A percentile compares a stretch with the other conserved stretches of the same genome.
Conservation (phyloP, 2,113 vertebrate species). For the Amia ocellicauda region DNA sequence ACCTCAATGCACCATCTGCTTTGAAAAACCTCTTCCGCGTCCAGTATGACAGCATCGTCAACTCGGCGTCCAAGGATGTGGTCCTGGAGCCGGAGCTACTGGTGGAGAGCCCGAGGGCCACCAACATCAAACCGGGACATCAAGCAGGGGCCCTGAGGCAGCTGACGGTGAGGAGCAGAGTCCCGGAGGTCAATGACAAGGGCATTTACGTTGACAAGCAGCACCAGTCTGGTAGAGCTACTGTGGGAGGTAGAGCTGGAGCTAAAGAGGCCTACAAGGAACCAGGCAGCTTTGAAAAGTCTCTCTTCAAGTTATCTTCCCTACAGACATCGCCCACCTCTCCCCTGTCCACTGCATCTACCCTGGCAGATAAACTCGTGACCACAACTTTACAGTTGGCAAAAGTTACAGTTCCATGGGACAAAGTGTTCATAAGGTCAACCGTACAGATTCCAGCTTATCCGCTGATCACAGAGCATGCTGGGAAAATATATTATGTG, state of each 20-base stretch:
- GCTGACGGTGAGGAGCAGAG: background rate
- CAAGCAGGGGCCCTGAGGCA: background rate
- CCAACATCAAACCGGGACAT: constrained; percentile 13
- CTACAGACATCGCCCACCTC: background rate
- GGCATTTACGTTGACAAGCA: background rate
- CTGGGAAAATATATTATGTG: too few species aligned
- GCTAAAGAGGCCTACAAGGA: background rate
- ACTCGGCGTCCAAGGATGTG: constrained; percentile 26
- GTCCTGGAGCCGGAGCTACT: constrained; percentile 19
- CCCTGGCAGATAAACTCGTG: too few species aligned
- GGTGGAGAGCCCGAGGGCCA: background rate
- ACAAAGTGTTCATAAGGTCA: too few species aligned
- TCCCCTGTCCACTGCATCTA: background rate
- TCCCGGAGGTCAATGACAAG: background rate
- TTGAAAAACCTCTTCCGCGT: constrained; percentile 29
- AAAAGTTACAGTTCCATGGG: too few species aligned
- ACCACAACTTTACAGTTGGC: background rate
- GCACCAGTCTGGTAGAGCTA: constrained; percentile 12
- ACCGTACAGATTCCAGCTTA: too few species aligned
- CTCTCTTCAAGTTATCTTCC: background rate
- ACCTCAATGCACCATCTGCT: constrained; percentile 17
- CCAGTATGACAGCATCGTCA: constrained; percentile 16
- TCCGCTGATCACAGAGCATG: too few species aligned
- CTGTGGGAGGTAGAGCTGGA: background rate
- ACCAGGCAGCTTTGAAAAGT: constrained; percentile 2